Percentiles rank a stretch among this genome's conserved stretches.
These are phyloP conservation scores for Piezodorus guildinii DNA, from an alignment of 1,140 invertebrate genomes.

Conservation along the genomic window DNA sequence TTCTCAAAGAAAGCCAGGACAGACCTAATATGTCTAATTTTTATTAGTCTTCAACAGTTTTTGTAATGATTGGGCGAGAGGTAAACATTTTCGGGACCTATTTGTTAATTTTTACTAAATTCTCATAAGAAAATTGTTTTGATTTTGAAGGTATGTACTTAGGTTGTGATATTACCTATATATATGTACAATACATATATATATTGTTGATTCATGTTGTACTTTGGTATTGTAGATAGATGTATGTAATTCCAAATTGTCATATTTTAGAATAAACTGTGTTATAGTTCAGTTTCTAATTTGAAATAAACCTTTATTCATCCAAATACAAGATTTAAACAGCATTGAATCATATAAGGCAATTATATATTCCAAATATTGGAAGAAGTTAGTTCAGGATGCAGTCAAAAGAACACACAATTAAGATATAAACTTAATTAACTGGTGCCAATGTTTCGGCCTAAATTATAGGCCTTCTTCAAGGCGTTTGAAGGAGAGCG, in stretches of 20 bases:
- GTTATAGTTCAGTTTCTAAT: background rate
- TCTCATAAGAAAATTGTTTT: background rate
- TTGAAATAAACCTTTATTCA: background rate
- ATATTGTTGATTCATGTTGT: conserved; percentile 15
- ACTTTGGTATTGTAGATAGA: conserved; percentile 14
- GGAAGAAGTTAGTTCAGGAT: no score
- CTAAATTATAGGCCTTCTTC: no score
- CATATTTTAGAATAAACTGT: conserved; percentile 18
- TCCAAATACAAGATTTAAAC: no score
- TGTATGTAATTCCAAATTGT: conserved; percentile 12
- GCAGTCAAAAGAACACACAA: no score
- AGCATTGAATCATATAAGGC: no score
- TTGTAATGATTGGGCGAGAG: background rate
- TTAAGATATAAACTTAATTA: no score
- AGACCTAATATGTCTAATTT: no score
- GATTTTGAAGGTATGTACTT: conserved; percentile 5
- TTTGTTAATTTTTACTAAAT: background rate
- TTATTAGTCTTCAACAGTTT: background rate
- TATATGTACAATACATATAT: background rate
- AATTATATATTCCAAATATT: no score
- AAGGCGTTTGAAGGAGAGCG: no score
- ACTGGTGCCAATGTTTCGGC: no score
- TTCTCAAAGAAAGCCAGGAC: no score
- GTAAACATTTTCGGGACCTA: background rate
- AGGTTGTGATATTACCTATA: conserved; percentile 13